These are phyloP conservation scores for Pollenia angustigena DNA, from an alignment of 2,888 invertebrate species.

Conservation along the genomic window DNA sequence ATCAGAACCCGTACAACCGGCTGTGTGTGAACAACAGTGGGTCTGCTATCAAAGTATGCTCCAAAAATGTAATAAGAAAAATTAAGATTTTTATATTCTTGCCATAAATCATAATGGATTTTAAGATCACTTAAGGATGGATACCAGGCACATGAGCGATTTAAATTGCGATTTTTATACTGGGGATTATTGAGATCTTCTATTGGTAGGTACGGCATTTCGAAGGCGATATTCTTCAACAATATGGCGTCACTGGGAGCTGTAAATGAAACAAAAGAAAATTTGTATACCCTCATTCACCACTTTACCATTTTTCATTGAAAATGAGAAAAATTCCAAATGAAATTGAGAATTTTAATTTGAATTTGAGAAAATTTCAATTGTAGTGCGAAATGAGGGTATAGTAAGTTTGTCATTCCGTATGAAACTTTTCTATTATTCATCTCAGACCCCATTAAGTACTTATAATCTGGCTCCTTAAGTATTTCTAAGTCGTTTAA, in stretches of 20 bases:
- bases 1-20: slow-evolving; percentile 92
- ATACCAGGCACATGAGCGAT: slow-evolving; percentile 89
- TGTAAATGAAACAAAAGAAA: too few species aligned
- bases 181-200: slow-evolving; percentile 85
- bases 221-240: slow-evolving; percentile 87
- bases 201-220: slow-evolving; percentile 92
- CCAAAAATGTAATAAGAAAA: slow-evolving; percentile 94
- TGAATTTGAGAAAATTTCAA: too few species aligned
- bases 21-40: slow-evolving; percentile 85
- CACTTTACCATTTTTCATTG: too few species aligned
- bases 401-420: too few species aligned
- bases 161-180: slow-evolving; percentile 84
- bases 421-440: too few species aligned
- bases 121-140: slow-evolving; percentile 93
- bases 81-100: slow-evolving; percentile 90
- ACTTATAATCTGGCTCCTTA: too few species aligned
- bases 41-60: slow-evolving; percentile 87
- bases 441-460: too few species aligned
- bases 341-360: too few species aligned
- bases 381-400: too few species aligned
- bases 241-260: not conserved
- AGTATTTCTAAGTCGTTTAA: too few species aligned
- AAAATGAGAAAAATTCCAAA: too few species aligned
- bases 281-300: too few species aligned
- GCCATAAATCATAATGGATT: slow-evolving; percentile 97